Conservation (phyloP, 2,113 vertebrate genomes). For the Oenanthe melanoleuca region DNA sequence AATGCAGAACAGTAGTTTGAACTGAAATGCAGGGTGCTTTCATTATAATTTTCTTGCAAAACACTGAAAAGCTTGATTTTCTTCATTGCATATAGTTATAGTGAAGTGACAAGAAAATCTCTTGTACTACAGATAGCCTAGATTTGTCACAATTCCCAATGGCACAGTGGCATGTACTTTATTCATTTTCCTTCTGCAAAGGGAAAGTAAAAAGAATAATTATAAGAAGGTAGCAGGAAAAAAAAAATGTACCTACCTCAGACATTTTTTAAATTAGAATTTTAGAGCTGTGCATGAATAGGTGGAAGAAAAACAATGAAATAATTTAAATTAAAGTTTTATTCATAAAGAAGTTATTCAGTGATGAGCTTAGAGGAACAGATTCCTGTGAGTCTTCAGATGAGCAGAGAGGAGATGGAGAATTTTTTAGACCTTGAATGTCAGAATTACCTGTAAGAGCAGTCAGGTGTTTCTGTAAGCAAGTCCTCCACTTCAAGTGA, state of each 20-base stretch:
- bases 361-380: not conserved
- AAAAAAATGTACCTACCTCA: not conserved
- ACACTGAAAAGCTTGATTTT: constrained; percentile 31
- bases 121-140: constrained; percentile 41
- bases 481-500: not conserved
- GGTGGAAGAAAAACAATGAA: not conserved
- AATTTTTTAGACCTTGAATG: not conserved
- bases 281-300: not conserved
- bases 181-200: constrained; percentile 13
- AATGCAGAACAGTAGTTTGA: not conserved
- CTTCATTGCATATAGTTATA: not conserved
- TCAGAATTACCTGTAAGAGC: not conserved
- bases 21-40: not conserved
- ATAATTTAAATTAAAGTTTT: not conserved
- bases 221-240: not conserved
- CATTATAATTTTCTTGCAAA: constrained; percentile 3
- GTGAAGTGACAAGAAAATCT: constrained; percentile 46
- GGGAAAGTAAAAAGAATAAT: not conserved
- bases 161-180: not conserved
- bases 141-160: constrained; percentile 47
- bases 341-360: not conserved
- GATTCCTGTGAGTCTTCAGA: not conserved
- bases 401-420: not conserved
- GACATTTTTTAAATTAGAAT: not conserved
- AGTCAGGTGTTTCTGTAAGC: not conserved